Base-by-base conservation (phyloP, 2,888 invertebrate genomes). In the Microctonus hyperodae region DNA sequence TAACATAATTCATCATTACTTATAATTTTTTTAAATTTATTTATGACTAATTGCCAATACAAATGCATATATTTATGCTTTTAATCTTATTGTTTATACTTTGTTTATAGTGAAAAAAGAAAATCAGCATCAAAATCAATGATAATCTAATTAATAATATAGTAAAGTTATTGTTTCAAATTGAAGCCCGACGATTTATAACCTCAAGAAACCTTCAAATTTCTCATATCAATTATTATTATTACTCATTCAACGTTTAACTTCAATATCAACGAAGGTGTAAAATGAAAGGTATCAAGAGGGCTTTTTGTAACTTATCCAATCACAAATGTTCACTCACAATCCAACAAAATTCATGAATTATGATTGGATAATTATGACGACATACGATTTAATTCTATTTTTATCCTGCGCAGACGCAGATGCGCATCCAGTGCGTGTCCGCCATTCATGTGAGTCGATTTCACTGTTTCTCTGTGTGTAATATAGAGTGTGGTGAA, bases 391-490 rank as follows among this genome's bases (percentile, higher is more conserved):
- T 33, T 10, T 50, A 20, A 56, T 72, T 73, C 80, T 81, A 81
- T 81, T 80, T 78, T 80, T 81, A 74, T 73, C 65, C 20, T 9
- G 71, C 79, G 79, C 82, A 79, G 68, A 78, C 80, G 79, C 74
- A 70, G 16, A 64, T 59, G 50, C 11, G 63, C 64, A 57, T 63
- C 64, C 68, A 71, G 77, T 78, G 79, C 72, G 77, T 78, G 79
- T 81, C 81, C 79, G 81, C 79, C 82, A 81, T 82, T 81, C 81
- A 80, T 81, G 76, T 77, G 74, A 79, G 82, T 79, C 80, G 79
- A 82, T 82, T 81, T 79, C 77, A 76, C 78, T 79, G 78, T 76
- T 76, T 78, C 78, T 74, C 74, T 81, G 73, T 70, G 73, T 71
- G 67, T 70, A n/a, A n/a, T n/a, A 62, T 58, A 67, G 64, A 65